Evolutionary conservation across 2,888 invertebrate genomes (phyloP), one percentile per base, ranked within the genome.

Genomic region (Abrostola tripartita): DNA sequence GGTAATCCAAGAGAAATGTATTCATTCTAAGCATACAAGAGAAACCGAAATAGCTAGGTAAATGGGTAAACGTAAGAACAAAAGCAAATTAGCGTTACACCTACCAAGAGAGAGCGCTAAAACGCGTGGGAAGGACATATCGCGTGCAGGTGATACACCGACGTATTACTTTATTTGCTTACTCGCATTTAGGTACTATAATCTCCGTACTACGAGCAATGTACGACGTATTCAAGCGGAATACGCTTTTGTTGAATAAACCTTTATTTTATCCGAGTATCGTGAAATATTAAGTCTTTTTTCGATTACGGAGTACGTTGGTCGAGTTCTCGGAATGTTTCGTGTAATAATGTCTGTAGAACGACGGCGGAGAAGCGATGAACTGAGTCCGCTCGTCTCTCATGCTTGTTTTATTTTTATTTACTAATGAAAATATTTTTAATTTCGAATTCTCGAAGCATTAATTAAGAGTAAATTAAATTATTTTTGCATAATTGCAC

Each of bases 21-120:
- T 84, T 85, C 83, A 82, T 85, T 85, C 83, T 82, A 85, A 87
- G 83, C 76, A 78, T 80, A 87, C 80, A 76, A 83, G 79, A 84
- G 82, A 76, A 84, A 88, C 85, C 82, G 81, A 88, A 89, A 88
- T 87, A 84, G 85, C 85, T 85, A 81, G 78, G 82, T 82, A 83
- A 84, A 85, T 82, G 84, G 81, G 55, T 75, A 36, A 55, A 75
- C 79, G 81, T 87, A 87, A 86, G 89, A 90, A 92, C 90, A 92
- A 92, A 89, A 89, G 89, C 84, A 90, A 92, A 92, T 92, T 92
- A 92, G 82, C 85, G 85, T 85, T 80, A 81, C 80, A 61, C 68
- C 58, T 68, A 68, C 69, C 68, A 55, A 71, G 56, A 59, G 60
- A 24, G 47, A 61, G 62, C 62, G 82, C 78, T 76, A 74, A 83